Base-by-base conservation (phyloP, 2,113 vertebrate species). In the Rhineura floridana region DNA sequence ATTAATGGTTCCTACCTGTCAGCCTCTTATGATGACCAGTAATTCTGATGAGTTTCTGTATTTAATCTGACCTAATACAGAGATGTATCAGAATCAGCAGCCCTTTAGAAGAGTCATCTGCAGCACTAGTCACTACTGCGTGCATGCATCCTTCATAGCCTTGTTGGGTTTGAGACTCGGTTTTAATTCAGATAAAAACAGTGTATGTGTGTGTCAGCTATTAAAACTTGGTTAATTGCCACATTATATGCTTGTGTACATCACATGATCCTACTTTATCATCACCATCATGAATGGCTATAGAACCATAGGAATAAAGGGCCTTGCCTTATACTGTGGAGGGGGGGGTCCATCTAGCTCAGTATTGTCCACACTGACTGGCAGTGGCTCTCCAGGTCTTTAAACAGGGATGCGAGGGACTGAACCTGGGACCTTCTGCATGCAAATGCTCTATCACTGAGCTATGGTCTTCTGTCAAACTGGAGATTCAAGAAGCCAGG, bases 401-500 rank as follows among this genome's bases (percentile, higher is more conserved):
- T 9, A 33, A 11, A 69, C 30, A 69, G 12, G 30, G 30, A 69
- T 15, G 21, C 30, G 30, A 25, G 65, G 19, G 30, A 69, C 9
- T 69, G 65, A n/a, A 69, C 65, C 11, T 3, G 30, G 2, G 12
- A 69, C 10, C 65, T n/a, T 69, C 33, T 69, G 12, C 65, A n/a
- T 15, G 33, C 65, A 69, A 12, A 69, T n/a, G 65, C 73, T 46
- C 8, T 46, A 28, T 8, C 9, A 10, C 39, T 76, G 19, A 46
- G 70, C 70, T 42, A 73, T 17, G 1, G 70, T 17, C 39, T 42
- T 73, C 1, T 30, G 19, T 19, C 55, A 59, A 59, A 59, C 13
- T 4, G 55, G 55, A 59, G 55, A 19, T 90, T 87, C 87, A 75
- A 52, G n/a, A 83, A 33, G 79, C 65, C 85, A 77, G 39, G 55